Conservation (phyloP, 2,888 invertebrate genomes). For the Dynastes maya region DNA sequence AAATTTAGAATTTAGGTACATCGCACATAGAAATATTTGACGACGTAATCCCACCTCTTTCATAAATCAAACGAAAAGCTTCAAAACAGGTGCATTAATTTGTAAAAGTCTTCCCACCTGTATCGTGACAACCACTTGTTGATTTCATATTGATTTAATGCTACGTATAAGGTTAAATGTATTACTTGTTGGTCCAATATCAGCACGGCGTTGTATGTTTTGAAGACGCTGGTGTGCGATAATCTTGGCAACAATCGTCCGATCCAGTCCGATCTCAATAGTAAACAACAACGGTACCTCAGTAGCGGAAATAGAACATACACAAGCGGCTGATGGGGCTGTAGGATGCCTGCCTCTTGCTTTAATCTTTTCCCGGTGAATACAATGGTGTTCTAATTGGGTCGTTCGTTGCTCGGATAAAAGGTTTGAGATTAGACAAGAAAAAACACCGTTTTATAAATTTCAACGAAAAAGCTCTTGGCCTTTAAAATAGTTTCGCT, state of each 20-base stretch:
- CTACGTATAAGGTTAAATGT: too few relatives aligned
- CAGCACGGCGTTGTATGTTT: background rate
- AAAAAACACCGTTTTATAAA: too few relatives aligned
- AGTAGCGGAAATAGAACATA: conserved; percentile 55
- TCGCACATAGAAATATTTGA: too few relatives aligned
- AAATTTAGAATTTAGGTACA: too few relatives aligned
- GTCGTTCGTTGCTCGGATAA: conserved; percentile 33
- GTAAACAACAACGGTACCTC: conserved; percentile 53
- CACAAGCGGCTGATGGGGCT: background rate
- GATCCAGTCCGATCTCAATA: conserved; percentile 30
- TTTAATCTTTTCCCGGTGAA: conserved; percentile 45
- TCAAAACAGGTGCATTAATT: too few relatives aligned
- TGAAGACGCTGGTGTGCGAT: background rate
- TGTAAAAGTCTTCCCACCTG: too few relatives aligned
- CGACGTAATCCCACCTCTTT: too few relatives aligned
- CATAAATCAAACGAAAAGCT: too few relatives aligned
- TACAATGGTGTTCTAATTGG: conserved; percentile 53
- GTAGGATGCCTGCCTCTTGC: background rate
- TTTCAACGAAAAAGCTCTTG: too few relatives aligned
- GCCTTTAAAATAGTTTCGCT: too few relatives aligned
- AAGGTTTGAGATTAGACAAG: background rate
- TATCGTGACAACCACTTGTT: too few relatives aligned
- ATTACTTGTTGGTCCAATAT: background rate
- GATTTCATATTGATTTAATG: too few relatives aligned
- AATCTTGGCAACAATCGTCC: conserved; percentile 54